Evolutionary conservation across 1,140 invertebrate genomes (phyloP).

Genomic region (Brachionus rotundiformis): DNA sequence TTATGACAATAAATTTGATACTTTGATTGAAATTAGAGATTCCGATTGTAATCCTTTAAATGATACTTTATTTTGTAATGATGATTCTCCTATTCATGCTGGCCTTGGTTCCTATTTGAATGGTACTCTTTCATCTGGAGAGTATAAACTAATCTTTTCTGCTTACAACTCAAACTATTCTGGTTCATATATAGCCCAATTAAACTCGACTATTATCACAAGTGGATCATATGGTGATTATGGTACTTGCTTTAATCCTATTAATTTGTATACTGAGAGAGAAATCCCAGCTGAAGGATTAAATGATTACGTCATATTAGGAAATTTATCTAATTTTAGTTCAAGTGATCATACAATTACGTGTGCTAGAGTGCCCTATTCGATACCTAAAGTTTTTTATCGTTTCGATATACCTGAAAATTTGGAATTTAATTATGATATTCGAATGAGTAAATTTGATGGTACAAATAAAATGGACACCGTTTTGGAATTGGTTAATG

Average conservation of each 20-base stretch:
- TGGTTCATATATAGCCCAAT: not conserved
- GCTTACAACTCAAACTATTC: not conserved
- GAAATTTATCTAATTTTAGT: not conserved
- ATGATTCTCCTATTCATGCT: not conserved
- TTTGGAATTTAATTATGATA: not conserved
- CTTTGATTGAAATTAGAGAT: not conserved
- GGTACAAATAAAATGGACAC: conserved; percentile 17
- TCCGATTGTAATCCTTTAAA: not conserved
- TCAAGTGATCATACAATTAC: not conserved
- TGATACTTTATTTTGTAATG: not conserved
- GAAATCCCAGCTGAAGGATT: not conserved
- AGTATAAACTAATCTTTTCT: not conserved
- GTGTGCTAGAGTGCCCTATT: not conserved
- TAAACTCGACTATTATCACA: not conserved
- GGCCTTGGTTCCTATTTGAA: not conserved
- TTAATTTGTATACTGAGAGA: not conserved
- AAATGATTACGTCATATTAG: not conserved
- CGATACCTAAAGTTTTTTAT: not conserved
- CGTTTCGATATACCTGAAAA: not conserved
- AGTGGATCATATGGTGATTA: not conserved
- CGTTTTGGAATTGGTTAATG: not conserved
- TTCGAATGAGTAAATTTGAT: conserved; percentile 26
- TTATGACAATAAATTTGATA: conserved; percentile 9
- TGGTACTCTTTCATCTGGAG: not conserved
- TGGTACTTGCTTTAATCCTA: conserved; percentile 12